Conservation (phyloP, 2,113 vertebrate species). For the Hypomesus transpacificus region DNA sequence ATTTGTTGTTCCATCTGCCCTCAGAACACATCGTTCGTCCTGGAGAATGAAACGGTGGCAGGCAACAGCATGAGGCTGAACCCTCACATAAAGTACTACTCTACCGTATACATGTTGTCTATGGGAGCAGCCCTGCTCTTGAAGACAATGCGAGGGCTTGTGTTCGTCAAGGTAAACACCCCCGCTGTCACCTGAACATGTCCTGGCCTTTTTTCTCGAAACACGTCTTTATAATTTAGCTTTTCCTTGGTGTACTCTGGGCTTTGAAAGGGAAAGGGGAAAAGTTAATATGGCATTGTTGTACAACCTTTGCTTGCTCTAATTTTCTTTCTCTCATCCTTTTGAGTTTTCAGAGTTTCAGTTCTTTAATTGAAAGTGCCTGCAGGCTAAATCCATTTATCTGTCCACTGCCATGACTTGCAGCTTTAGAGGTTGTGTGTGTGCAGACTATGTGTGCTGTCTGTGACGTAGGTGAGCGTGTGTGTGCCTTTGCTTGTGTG, state of each 20-base stretch:
- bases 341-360: constrained; percentile 34
- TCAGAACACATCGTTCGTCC: constrained; percentile 72
- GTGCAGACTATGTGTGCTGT: constrained; percentile 21
- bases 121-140: constrained; percentile 71
- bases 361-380: constrained; percentile 58
- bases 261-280: constrained; percentile 4
- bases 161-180: constrained; percentile 76
- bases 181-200: background rate
- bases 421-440: constrained; percentile 34
- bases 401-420: constrained; percentile 43
- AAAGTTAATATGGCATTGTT: constrained; percentile 12
- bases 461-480: background rate
- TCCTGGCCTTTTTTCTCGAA: background rate
- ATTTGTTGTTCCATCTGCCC: constrained; percentile 62
- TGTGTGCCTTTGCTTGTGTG: background rate
- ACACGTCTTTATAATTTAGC: background rate
- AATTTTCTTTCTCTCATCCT: constrained; percentile 49
- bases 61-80: constrained; percentile 76
- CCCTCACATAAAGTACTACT: constrained; percentile 74
- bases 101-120: constrained; percentile 68
- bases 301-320: constrained; percentile 34
- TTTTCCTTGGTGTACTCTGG: constrained; percentile 4
- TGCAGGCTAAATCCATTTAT: constrained; percentile 65
- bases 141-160: constrained; percentile 72
- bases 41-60: constrained; percentile 63